phyloP scores from a whole-genome alignment of 2,113 vertebrate species.

The Gyps fulvus region DNA sequence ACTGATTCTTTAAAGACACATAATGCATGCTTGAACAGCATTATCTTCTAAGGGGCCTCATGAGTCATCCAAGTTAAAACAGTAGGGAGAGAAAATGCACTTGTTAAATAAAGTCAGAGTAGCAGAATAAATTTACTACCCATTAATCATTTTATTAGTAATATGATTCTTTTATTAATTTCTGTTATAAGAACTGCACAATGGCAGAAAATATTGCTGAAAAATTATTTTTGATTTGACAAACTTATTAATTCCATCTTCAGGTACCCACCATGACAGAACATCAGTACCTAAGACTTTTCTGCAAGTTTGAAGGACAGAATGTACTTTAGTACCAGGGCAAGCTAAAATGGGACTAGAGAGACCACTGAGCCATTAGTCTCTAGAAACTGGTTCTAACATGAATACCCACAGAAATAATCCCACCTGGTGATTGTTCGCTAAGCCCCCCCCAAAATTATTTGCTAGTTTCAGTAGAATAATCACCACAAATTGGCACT shows the following conservation, averaged over 20 bases:
- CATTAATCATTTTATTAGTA: neutral
- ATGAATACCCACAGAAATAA: neutral
- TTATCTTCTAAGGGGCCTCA: neutral
- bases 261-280: neutral
- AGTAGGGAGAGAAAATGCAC: neutral
- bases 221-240: neutral
- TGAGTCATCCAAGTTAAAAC: neutral
- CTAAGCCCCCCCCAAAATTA: neutral
- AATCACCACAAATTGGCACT: neutral
- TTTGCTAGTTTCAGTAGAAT: neutral
- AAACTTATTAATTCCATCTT: neutral
- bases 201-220: neutral
- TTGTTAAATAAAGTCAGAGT: neutral
- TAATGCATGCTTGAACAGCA: neutral
- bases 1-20: neutral
- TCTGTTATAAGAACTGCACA: neutral
- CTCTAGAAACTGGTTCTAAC: neutral
- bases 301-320: neutral
- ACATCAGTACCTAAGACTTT: neutral
- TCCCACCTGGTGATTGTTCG: neutral
- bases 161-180: neutral
- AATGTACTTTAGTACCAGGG: neutral
- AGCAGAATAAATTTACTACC: neutral
- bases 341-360: neutral
- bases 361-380: neutral